Base-by-base conservation (phyloP, 2,888 invertebrate species). In the Watsonalla cultraria region DNA sequence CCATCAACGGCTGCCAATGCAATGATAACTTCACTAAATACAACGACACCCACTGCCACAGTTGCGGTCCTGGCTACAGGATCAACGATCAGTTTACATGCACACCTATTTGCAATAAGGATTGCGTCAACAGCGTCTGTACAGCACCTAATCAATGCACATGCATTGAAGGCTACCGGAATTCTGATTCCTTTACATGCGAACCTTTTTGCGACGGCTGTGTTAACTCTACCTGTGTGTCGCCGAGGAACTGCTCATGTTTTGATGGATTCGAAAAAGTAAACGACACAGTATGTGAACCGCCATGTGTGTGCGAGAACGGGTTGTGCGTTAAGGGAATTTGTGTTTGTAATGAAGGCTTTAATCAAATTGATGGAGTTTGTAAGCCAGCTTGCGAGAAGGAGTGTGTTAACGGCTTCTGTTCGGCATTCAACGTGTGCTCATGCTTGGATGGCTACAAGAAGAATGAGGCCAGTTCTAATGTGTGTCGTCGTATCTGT, bases 141-240 rank as follows among this genome's bases (percentile, higher is more conserved):
- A 54, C 66, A 0, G 73, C 65, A 0, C 82, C 82, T 0, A 68
- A 81, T 34, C 58, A 52, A 0, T 86, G 86, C 54, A 55, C 63
- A 7, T 86, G 85, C 55, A 37, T 64, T 11, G 59, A 66, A 7
- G 84, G 84, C 1, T 82, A 74, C 52, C 51, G 14, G 15, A 55
- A 51, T 4, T 55, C 58, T 47, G 72, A 76, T 42, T 59, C 60
- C 14, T 66, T 62, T 0, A 55, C 52, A 7, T 82, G 82, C 42
- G 64, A 68, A 53, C 76, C 80, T 0, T 57, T 69, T n/a, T 92
- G 93, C 57, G 62, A 70, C 0, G 92, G 92, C 51, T 74, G 73
- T 48, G 54, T 57, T 2, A 70, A 64, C 24, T 56, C 61, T 0
- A 52, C 51, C 7, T 67, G 45, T n/a, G 50, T 67, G 8, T 68